Evolutionary conservation across 2,888 invertebrate species (phyloP).

Genomic region (Netelia virgata): DNA sequence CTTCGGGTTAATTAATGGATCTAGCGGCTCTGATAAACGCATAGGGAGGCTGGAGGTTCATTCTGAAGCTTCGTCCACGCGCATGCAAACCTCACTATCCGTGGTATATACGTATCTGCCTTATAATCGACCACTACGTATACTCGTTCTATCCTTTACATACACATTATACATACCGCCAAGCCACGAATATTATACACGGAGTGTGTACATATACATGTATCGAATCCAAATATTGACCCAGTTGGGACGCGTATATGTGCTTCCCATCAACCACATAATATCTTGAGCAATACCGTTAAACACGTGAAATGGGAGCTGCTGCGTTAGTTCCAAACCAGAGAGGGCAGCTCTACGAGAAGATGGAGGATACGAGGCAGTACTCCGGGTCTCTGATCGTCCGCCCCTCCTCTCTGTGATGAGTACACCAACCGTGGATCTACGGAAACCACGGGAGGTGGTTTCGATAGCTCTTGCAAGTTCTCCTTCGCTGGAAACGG

Average conservation of each 20-base stretch:
- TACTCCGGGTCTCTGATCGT: constrained; percentile 16
- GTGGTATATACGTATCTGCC: background rate
- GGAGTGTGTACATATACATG: background rate
- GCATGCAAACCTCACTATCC: background rate
- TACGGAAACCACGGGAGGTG: constrained; percentile 16
- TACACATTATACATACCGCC: no score
- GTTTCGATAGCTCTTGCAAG: background rate
- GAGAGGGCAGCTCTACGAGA: constrained; percentile 37
- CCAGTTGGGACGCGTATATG: constrained; percentile 30
- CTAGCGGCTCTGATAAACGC: constrained; percentile 60
- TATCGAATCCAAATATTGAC: constrained; percentile 54
- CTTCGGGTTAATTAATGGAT: constrained; percentile 63
- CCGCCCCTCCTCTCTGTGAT: constrained; percentile 22
- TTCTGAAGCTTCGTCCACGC: background rate
- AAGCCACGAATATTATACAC: constrained; percentile 5
- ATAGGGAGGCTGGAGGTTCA: constrained; percentile 8
- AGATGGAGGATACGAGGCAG: constrained; percentile 40
- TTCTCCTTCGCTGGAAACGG: background rate
- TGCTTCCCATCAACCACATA: constrained; percentile 57
- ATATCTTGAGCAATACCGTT: constrained; percentile 67
- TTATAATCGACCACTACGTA: constrained; percentile 38
- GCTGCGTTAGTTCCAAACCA: constrained; percentile 23
- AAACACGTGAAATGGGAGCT: constrained; percentile 60
- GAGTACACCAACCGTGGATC: constrained; percentile 22
- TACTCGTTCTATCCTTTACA: constrained; percentile 41